Conservation (phyloP, 2,113 vertebrate species). For the Oreochromis niloticus region DNA sequence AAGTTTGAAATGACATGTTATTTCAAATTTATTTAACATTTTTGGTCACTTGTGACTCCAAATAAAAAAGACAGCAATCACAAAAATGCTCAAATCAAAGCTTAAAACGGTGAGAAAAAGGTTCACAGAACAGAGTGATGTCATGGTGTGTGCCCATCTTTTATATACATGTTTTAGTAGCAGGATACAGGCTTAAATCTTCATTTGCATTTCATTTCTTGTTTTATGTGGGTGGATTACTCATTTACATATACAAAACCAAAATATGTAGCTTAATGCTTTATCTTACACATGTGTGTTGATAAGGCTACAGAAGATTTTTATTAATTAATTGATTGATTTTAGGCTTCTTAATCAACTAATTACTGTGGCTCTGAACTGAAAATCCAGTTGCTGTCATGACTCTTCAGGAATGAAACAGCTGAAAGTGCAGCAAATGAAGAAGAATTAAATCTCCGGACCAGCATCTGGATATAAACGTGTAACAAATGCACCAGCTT, state of each 20-base stretch:
- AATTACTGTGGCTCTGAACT: accelerated
- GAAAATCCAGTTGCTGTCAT: background rate
- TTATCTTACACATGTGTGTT: background rate
- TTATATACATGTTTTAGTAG: accelerated
- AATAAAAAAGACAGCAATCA: background rate
- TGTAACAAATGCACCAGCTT: background rate
- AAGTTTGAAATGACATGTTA: background rate
- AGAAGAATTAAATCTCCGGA: background rate
- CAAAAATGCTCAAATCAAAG: background rate
- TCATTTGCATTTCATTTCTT: background rate
- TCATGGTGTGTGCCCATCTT: background rate
- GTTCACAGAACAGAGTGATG: background rate
- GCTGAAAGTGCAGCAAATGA: background rate
- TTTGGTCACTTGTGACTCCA: background rate
- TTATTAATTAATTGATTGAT: accelerated
- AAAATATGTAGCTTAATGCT: background rate
- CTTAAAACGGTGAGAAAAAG: background rate
- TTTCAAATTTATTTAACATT: background rate
- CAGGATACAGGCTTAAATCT: background rate
- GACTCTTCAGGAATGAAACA: background rate
- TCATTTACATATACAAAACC: background rate
- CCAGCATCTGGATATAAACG: background rate
- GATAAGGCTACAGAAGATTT: background rate
- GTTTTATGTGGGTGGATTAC: background rate
- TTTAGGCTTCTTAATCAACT: accelerated